These are phyloP conservation scores for Etheostoma nigrum DNA, from an alignment of 2,797 vertebrate genomes.

Conservation along the genomic window DNA sequence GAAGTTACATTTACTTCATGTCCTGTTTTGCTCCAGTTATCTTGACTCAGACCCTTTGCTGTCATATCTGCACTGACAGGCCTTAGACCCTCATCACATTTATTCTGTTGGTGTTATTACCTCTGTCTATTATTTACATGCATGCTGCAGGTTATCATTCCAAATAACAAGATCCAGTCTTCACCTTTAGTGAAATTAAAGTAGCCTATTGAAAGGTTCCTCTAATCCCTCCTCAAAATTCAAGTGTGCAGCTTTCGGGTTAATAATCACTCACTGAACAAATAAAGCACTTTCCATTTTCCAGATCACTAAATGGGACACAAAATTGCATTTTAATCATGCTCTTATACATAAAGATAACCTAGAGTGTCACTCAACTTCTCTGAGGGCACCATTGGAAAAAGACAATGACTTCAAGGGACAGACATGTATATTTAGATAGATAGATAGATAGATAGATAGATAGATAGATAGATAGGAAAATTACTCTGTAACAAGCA, in stretches of 20 bases:
- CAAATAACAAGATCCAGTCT: background rate
- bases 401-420: too few relatives aligned
- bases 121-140: background rate
- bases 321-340: background rate
- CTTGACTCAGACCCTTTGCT: background rate
- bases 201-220: background rate
- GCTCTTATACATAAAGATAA: background rate
- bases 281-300: slow-evolving; percentile 48
- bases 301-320: slow-evolving; percentile 5
- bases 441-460: too few relatives aligned
- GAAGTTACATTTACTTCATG: background rate
- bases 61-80: too few relatives aligned
- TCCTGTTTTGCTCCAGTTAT: background rate
- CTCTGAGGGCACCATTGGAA: too few relatives aligned
- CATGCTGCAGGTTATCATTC: background rate
- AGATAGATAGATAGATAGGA: too few relatives aligned
- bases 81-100: background rate
- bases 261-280: slow-evolving; percentile 69
- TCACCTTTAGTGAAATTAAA: background rate
- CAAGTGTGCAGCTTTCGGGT: slow-evolving; percentile 32
- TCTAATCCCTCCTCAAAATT: background rate
- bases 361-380: background rate
- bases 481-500: too few relatives aligned
- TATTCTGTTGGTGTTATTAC: background rate
- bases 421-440: too few relatives aligned